Conservation (phyloP, 2,888 invertebrate species). For the Gastracanthus pulcherrimus region DNA sequence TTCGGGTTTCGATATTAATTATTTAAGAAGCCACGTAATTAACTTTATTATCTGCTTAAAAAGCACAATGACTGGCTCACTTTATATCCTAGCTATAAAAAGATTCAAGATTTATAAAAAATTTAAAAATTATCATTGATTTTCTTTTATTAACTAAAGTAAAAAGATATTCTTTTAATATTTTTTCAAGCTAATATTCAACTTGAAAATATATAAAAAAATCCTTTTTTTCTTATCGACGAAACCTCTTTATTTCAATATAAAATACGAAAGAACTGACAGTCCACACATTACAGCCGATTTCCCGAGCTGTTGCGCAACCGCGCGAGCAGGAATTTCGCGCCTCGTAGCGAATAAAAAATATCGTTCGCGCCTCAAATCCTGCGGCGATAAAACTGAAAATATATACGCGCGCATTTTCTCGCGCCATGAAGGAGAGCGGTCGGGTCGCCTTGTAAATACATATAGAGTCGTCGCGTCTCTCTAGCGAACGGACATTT, state of each 20-base stretch:
- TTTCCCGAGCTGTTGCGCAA: constrained; percentile 12
- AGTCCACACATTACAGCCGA: background rate
- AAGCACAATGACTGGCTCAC: too few species aligned
- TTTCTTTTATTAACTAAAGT: too few species aligned
- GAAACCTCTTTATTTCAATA: background rate
- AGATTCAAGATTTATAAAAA: too few species aligned
- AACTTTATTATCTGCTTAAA: too few species aligned
- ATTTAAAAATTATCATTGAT: too few species aligned
- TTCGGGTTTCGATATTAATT: too few species aligned
- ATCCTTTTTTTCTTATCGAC: background rate
- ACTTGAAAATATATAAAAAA: too few species aligned
- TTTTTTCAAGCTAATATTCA: too few species aligned
- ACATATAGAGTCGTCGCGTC: constrained; percentile 22
- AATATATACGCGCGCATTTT: background rate
- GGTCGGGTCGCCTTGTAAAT: too few species aligned
- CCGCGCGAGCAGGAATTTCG: background rate
- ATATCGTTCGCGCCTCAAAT: background rate
- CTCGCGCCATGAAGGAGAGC: background rate
- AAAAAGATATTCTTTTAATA: too few species aligned
- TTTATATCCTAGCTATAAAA: too few species aligned
- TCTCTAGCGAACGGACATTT: background rate
- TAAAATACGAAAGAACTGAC: background rate
- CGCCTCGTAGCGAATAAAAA: background rate
- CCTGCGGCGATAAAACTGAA: background rate
- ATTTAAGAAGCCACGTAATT: too few species aligned